Evolutionary conservation across 2,797 vertebrate species (phyloP), one percentile per base, ranked within the genome.

Genomic region (Clarias platycephalus): DNA sequence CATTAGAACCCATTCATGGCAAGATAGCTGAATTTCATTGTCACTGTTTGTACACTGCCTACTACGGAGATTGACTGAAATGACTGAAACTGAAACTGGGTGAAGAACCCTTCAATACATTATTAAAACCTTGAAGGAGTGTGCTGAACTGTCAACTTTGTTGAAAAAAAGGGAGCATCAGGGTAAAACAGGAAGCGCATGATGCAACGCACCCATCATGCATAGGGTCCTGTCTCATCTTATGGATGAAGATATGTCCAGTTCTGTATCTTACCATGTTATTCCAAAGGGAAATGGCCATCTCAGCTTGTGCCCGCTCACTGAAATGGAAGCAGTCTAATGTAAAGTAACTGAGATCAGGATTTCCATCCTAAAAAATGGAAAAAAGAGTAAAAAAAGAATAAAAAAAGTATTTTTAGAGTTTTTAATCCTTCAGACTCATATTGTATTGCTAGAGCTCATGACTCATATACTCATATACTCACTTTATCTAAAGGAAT

Each of bases 201-300:
- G 37, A 40, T 6, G 37, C 37, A 40, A 6, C 37, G 37, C 37
- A 40, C 0, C 37, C 37, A 40, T 40, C 37, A 40, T 40, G 37
- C 37, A 40, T 40, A 40, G 37, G 37, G 37, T 7, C 37, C 37
- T 40, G 6, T 40, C 37, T 40, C 37, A 40, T 78, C 57, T 78
- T 8, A 16, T 57, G 13, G 26, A 20, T 57, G 34, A 24, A 63
- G 0, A 63, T 7, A 58, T 44, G 76, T 70, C 20, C 9, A 58
- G 18, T 40, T 60, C 24, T 87, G 84, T 71, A 83, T 79, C 75
- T 91, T 91, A 98, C 97, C 97, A 98, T 97, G 88, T 97, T 99
- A 86, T 99, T 98, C 97, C 97, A 98, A 81, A 98, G 94, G 1
- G 91, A 95, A 0, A 95, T 92, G 86, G 97, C 96, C 96, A 98